Base-by-base conservation (phyloP, 2,797 vertebrate genomes). In the Microchirus variegatus region DNA sequence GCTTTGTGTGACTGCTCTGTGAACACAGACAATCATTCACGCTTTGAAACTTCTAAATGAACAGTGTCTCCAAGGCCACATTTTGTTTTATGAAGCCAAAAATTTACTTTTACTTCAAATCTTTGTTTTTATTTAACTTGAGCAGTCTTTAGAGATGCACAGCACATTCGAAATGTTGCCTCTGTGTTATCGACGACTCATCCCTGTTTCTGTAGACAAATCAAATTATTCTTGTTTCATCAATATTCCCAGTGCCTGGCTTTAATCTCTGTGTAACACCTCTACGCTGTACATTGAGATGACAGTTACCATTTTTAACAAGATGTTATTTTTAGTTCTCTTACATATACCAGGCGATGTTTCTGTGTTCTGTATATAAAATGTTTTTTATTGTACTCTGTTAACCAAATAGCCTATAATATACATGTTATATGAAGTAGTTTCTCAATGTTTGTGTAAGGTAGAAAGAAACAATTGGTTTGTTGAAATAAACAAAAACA, bases 351-450 rank as follows among this genome's bases (percentile, higher is more conserved):
- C 84, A 89, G 63, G 59, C 62, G 65, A 66, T 63, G 67, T 82
- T 56, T 87, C 62, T 69, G 59, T 80, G 59, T 84, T 79, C 46
- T 93, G 91, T 93, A 93, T 76, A 92, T 92, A 92, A 79, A 77
- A 70, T 83, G 73, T 72, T 68, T 82, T 78, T 60, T 79, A 82
- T 76, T 86, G 63, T 90, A 73, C 60, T 84, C 59, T 92, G 84
- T 90, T 92, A 91, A 90, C 82, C 84, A 85, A 89, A 87, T 91
- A 91, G 73, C 59, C 62, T 75, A 57, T 82, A 66, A 81, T 83
- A 82, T 86, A 82, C 89, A 83, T 89, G 76, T 53, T 78, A 85
- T 89, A 91, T 92, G 90, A 93, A 93, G 91, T 93, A 91, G 90
- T 83, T 83, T 88, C 79, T 61, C 70, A 67, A 63, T 88, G 75